Conservation (phyloP, 2,113 vertebrate species). For the Argyrosomus japonicus region DNA sequence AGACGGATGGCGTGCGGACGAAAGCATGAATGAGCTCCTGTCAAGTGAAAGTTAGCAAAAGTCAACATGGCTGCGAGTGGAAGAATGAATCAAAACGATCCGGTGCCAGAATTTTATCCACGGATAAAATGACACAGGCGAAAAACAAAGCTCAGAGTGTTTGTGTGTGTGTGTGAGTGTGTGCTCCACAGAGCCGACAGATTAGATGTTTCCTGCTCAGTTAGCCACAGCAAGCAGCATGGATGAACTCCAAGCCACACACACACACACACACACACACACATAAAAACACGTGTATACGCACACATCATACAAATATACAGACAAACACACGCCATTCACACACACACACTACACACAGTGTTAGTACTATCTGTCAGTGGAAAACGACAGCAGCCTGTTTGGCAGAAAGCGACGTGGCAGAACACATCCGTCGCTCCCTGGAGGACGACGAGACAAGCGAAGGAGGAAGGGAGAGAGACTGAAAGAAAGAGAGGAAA, state of each 20-base stretch:
- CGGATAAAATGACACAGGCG: slow-evolving; percentile 25
- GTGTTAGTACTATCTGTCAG: slow-evolving; percentile 31
- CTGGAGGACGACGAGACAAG: neutral
- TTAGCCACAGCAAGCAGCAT: slow-evolving; percentile 65
- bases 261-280: slow-evolving; percentile 12
- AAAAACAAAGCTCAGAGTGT: slow-evolving; percentile 36
- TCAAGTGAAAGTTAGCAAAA: slow-evolving; percentile 27
- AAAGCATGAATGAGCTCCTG: slow-evolving; percentile 6
- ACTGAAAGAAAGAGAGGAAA: too few relatives aligned
- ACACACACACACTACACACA: slow-evolving; percentile 17
- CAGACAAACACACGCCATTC: slow-evolving; percentile 8
- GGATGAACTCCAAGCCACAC: slow-evolving; percentile 67
- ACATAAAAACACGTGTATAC: neutral
- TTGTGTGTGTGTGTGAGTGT: slow-evolving; percentile 9
- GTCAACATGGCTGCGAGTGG: slow-evolving; percentile 24
- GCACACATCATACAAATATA: slow-evolving; percentile 11
- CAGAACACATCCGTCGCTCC: slow-evolving; percentile 40
- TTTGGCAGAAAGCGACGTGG: slow-evolving; percentile 68
- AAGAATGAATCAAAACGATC: slow-evolving; percentile 23
- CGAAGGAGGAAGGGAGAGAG: neutral
- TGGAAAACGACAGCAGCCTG: slow-evolving; percentile 58
- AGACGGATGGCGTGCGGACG: neutral
- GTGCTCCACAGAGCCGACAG: slow-evolving; percentile 49
- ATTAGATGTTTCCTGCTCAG: slow-evolving; percentile 77
- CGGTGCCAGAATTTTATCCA: slow-evolving; percentile 31